phyloP scores from a whole-genome alignment of 2,888 invertebrate species.

The Caenorhabditis macrosperma region DNA sequence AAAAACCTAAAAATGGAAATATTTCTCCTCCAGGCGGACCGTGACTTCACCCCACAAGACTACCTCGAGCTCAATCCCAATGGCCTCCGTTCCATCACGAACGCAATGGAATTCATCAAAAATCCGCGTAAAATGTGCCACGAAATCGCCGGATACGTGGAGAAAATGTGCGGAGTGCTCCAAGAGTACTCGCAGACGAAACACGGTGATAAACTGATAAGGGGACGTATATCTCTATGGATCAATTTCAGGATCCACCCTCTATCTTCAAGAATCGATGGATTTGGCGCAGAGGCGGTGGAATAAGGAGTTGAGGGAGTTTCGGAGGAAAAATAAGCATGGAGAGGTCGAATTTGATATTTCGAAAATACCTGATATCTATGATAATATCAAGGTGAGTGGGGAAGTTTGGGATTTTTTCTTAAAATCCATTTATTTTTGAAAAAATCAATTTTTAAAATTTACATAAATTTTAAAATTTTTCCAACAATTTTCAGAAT shows the following conservation, averaged over 20 bases:
- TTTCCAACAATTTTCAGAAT: too few species aligned
- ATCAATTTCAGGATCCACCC: conserved; percentile 81
- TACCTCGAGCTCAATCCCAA: conserved; percentile 86
- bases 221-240: too few species aligned
- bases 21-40: conserved; percentile 68
- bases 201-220: conserved; percentile 30
- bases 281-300: conserved; percentile 91
- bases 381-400: conserved; percentile 96
- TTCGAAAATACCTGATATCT: conserved; percentile 98
- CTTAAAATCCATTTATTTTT: too few species aligned
- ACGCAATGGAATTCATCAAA: conserved; percentile 86
- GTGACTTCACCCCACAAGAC: conserved; percentile 82
- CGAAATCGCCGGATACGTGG: conserved; percentile 84
- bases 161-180: conserved; percentile 84
- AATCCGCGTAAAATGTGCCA: conserved; percentile 95
- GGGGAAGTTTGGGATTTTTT: too few species aligned
- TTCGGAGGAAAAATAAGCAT: conserved; percentile 86
- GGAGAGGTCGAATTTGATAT: conserved; percentile 89
- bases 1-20: background rate
- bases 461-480: background rate
- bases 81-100: conserved; percentile 88
- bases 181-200: conserved; percentile 72
- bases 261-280: conserved; percentile 99
- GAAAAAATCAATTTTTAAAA: background rate
- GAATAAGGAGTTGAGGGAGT: conserved; percentile 87